Percentiles rank a stretch among this genome's conserved stretches.
Evolutionary conservation across 2,888 invertebrate genomes (phyloP).

Genomic region (Cryptus viduatorius): DNA sequence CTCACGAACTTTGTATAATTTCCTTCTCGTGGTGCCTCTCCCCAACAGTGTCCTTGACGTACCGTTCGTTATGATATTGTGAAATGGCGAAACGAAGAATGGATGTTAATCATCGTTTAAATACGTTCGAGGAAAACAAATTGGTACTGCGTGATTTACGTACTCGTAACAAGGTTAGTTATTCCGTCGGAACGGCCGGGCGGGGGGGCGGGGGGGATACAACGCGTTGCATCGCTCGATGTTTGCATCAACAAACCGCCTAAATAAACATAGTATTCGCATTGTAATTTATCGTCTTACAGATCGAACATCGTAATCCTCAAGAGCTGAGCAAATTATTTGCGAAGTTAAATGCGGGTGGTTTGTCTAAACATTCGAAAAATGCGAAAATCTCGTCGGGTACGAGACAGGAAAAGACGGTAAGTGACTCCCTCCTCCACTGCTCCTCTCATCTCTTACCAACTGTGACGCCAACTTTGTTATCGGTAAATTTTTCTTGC

Average conservation of each 20-base stretch:
- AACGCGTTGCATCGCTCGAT: background rate
- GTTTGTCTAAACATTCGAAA: conserved; percentile 59
- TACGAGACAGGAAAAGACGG: conserved; percentile 63
- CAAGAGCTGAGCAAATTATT: conserved; percentile 76
- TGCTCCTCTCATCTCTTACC: background rate
- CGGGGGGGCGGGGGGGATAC: background rate
- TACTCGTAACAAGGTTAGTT: conserved; percentile 72
- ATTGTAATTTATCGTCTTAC: conserved; percentile 34
- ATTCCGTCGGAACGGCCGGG: background rate
- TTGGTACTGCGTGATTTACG: conserved; percentile 72
- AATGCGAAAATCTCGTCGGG: conserved; percentile 51
- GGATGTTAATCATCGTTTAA: conserved; percentile 67
- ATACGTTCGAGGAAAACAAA: conserved; percentile 75
- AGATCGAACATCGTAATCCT: conserved; percentile 73
- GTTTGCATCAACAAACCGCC: conserved; percentile 21
- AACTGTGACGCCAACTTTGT: background rate
- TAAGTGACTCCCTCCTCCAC: conserved; percentile 47
- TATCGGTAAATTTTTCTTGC: background rate
- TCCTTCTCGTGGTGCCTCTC: background rate
- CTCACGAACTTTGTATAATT: background rate
- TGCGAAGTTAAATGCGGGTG: conserved; percentile 74
- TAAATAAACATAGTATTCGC: background rate
- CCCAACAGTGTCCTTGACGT: background rate
- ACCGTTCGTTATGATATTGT: conserved; percentile 26
- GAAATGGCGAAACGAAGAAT: conserved; percentile 75